These are phyloP conservation scores for Phoebastria nigripes DNA, from an alignment of 2,797 vertebrate genomes.

Conservation along the genomic window DNA sequence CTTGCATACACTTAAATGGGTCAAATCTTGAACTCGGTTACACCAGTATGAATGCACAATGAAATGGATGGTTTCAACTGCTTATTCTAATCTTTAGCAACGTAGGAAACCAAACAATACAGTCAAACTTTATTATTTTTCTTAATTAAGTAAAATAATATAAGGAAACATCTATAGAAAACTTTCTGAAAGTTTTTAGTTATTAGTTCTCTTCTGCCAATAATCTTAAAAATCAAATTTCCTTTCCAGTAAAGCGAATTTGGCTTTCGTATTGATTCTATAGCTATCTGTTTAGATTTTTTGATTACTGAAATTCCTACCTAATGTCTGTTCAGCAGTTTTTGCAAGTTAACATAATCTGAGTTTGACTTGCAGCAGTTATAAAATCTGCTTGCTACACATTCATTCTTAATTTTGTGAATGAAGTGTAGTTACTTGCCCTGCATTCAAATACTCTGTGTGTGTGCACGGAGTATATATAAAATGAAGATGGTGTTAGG, in stretches of 20 bases:
- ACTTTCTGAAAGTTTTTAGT: neutral
- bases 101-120: neutral
- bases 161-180: neutral
- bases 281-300: neutral
- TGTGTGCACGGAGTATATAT: neutral
- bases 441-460: neutral
- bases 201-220: neutral
- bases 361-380: neutral
- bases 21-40: neutral
- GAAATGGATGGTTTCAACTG: neutral
- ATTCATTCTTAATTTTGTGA: neutral
- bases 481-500: neutral
- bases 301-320: neutral
- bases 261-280: neutral
- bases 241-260: neutral
- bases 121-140: neutral
- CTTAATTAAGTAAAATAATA: neutral
- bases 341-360: neutral
- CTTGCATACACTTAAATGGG: neutral
- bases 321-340: neutral
- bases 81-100: neutral
- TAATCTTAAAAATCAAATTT: neutral
- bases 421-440: neutral
- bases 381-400: neutral
- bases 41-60: neutral